Conservation (phyloP, 2,113 vertebrate genomes). For the Nicator chloris region DNA sequence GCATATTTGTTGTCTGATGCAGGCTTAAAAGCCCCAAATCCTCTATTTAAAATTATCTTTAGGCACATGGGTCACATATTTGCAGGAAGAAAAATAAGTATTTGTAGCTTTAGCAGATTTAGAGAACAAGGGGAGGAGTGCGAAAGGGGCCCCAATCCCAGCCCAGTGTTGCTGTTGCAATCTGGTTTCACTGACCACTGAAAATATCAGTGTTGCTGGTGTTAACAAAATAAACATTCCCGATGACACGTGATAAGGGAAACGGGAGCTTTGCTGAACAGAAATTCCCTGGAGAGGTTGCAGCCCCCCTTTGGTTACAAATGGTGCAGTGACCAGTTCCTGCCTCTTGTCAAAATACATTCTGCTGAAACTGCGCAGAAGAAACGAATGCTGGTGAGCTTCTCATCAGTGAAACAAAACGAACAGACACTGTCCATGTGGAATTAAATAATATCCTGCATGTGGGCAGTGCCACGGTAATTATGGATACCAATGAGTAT, state of each 20-base stretch:
- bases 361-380: neutral
- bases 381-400: neutral
- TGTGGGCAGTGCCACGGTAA: neutral
- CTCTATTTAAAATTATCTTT: slow-evolving; percentile 19
- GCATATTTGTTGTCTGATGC: slow-evolving; percentile 62
- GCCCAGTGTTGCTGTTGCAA: neutral
- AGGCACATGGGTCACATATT: slow-evolving; percentile 21
- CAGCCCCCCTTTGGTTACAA: neutral
- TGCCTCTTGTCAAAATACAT: neutral
- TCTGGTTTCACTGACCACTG: neutral
- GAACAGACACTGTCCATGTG: neutral
- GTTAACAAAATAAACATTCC: neutral
- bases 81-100: slow-evolving; percentile 17
- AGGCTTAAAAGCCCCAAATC: slow-evolving; percentile 45
- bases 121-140: neutral
- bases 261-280: neutral
- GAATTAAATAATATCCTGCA: neutral
- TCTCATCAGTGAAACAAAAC: neutral
- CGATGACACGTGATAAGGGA: neutral
- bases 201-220: neutral
- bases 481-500: neutral
- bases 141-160: neutral
- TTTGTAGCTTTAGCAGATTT: neutral
- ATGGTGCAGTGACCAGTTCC: neutral
- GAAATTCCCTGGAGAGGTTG: neutral